Percentiles rank a stretch among this genome's conserved stretches.
phyloP scores from a whole-genome alignment of 2,888 invertebrate species.

The Laothoe populi region DNA sequence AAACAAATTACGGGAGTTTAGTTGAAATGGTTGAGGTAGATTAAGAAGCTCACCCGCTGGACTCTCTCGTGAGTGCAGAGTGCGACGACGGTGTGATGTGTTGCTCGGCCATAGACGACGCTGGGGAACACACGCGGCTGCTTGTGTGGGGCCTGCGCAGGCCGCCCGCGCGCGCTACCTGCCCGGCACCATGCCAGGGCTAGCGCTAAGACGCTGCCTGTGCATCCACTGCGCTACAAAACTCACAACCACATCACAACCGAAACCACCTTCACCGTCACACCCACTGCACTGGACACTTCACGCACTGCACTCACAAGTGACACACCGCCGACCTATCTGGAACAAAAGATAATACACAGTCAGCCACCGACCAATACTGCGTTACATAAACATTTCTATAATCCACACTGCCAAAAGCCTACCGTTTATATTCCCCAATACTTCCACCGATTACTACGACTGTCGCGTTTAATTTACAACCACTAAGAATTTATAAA shows the following conservation, averaged over 20 bases:
- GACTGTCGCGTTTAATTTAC: constrained; percentile 32
- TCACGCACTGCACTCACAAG: constrained; percentile 44
- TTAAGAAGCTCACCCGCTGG: constrained; percentile 71
- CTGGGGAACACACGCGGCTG: constrained; percentile 88
- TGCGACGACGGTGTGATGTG: constrained; percentile 90
- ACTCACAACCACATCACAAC: constrained; percentile 57
- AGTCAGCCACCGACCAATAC: constrained; percentile 72
- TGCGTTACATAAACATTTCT: constrained; percentile 82
- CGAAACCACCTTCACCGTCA: constrained; percentile 48
- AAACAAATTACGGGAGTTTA: too few species aligned
- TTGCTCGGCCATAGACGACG: constrained; percentile 96
- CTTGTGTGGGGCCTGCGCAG: constrained; percentile 84
- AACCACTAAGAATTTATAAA: constrained; percentile 32
- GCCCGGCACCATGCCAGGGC: constrained; percentile 84
- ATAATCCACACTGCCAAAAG: constrained; percentile 64
- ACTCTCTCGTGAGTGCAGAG: constrained; percentile 90
- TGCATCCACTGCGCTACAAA: constrained; percentile 66
- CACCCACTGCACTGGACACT: constrained; percentile 50
- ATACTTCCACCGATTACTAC: constrained; percentile 38
- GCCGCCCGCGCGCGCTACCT: constrained; percentile 85
- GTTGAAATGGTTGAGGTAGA: neutral
- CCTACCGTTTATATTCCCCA: constrained; percentile 41
- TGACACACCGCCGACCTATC: constrained; percentile 66
- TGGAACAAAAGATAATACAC: constrained; percentile 77
- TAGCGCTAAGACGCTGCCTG: constrained; percentile 70